A percentile compares a stretch with the other conserved stretches of the same genome.
phyloP scores from a whole-genome alignment of 2,113 vertebrate genomes.

The Chrysochloris asiatica region DNA sequence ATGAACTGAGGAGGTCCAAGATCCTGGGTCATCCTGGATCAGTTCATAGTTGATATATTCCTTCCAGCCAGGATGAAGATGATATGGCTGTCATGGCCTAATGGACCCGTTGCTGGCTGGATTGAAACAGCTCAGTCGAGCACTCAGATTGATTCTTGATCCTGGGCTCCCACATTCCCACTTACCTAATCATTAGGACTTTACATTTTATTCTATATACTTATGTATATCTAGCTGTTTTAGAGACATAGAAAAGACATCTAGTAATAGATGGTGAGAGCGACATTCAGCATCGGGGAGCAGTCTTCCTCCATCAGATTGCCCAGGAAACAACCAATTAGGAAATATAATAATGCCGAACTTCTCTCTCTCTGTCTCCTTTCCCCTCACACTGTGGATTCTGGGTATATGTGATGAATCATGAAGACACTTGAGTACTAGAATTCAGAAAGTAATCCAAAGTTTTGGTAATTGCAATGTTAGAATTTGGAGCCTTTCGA shows the following conservation, averaged over 20 bases:
- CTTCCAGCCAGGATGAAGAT: background rate
- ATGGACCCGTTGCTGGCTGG: background rate
- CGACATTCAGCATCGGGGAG: background rate
- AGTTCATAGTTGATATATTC: background rate
- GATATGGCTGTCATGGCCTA: background rate
- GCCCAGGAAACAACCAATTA: background rate
- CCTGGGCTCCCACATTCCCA: background rate
- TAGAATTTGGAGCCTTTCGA: constrained; percentile 65
- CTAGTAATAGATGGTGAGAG: background rate
- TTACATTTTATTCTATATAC: constrained; percentile 45
- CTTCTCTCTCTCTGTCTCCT: background rate
- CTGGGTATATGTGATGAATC: background rate
- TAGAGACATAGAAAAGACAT: background rate
- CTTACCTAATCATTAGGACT: constrained; percentile 41
- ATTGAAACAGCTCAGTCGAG: background rate
- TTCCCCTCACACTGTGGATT: background rate
- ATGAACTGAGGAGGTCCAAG: background rate
- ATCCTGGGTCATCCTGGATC: background rate
- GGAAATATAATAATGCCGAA: background rate
- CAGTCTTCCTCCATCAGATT: constrained; percentile 23
- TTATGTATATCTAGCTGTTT: background rate
- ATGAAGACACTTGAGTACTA: background rate
- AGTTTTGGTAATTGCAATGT: constrained; percentile 63
- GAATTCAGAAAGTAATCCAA: constrained; percentile 69
- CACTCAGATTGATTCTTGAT: background rate